Evolutionary conservation across 2,113 vertebrate species (phyloP).

Genomic region (Melospiza melodia): DNA sequence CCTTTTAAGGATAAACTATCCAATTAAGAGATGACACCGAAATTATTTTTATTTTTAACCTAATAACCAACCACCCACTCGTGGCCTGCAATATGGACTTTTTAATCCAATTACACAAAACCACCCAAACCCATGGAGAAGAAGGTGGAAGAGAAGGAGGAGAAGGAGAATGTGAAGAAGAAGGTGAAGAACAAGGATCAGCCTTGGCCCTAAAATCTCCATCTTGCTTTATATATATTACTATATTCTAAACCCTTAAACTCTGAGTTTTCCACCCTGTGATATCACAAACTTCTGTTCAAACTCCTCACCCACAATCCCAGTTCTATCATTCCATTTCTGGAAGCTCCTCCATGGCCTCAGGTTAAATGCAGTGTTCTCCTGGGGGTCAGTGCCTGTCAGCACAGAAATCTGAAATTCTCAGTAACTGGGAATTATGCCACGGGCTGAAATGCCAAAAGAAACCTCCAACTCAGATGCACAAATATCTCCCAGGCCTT

Average conservation of each 20-base stretch:
- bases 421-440: not conserved
- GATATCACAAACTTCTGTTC: not conserved
- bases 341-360: not conserved
- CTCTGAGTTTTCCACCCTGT: not conserved
- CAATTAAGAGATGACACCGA: not conserved
- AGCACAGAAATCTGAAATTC: not conserved
- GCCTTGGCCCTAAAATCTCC: not conserved
- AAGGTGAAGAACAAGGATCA: not conserved
- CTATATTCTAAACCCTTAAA: not conserved
- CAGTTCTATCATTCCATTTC: not conserved
- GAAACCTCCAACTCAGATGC: rapidly evolving
- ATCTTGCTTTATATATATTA: not conserved
- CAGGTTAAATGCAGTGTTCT: not conserved
- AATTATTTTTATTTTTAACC: not conserved
- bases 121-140: not conserved
- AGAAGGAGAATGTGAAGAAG: too few relatives aligned
- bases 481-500: not conserved
- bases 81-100: not conserved
- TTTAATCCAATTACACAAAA: not conserved
- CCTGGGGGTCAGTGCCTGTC: not conserved
- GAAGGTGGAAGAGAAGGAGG: too few relatives aligned
- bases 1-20: not conserved
- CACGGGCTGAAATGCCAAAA: not conserved
- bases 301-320: not conserved
- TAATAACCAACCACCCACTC: not conserved